These are phyloP conservation scores for Deroplatys truncata DNA, from an alignment of 2,888 invertebrate species.

Conservation along the genomic window DNA sequence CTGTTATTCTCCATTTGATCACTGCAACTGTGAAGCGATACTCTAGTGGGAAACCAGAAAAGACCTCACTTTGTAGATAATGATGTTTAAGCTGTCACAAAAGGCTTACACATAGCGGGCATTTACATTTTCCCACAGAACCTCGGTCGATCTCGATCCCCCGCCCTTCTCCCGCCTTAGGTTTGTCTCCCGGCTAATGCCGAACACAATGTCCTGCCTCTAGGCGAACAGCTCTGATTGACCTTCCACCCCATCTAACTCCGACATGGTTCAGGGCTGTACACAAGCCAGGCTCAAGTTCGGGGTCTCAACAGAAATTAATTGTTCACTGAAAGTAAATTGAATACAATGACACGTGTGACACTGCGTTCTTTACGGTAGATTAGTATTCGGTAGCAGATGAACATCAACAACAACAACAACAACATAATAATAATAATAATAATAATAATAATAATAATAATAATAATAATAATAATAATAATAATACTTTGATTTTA, in stretches of 20 bases:
- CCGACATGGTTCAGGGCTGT: not conserved
- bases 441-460: too few species aligned
- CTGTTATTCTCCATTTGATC: too few species aligned
- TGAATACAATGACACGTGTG: too few species aligned
- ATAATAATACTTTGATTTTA: too few species aligned
- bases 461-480: too few species aligned
- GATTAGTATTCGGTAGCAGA: too few species aligned
- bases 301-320: too few species aligned
- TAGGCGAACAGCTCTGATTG: not conserved
- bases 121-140: not conserved
- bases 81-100: not conserved
- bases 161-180: not conserved
- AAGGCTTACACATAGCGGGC: not conserved
- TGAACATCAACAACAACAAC: too few species aligned
- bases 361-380: too few species aligned
- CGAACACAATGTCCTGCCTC: not conserved
- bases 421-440: too few species aligned
- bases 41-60: not conserved
- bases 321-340: too few species aligned
- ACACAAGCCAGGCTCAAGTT: not conserved
- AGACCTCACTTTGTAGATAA: not conserved
- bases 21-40: too few species aligned
- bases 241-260: not conserved
- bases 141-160: not conserved
- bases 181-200: not conserved